Conservation (phyloP, 2,113 vertebrate genomes). For the Arizona elegans region DNA sequence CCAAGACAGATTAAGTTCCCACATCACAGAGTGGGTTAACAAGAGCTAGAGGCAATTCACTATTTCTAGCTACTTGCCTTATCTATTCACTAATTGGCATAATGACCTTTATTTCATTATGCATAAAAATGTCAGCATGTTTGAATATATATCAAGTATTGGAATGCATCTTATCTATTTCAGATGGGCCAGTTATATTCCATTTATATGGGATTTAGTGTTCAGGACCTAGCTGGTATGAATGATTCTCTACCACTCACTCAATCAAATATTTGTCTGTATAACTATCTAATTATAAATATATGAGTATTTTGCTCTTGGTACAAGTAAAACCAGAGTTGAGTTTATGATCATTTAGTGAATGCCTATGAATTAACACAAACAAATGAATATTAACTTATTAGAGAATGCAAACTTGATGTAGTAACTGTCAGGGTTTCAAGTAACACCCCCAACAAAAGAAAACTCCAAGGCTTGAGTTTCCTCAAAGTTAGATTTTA, state of each 20-base stretch:
- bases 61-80: not conserved
- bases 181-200: not conserved
- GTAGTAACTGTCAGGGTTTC: not conserved
- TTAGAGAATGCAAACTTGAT: not conserved
- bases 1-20: not conserved
- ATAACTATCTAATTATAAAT: not conserved
- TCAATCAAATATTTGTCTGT: not conserved
- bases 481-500: too few species aligned
- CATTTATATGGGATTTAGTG: not conserved
- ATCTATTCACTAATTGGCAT: not conserved
- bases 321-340: not conserved
- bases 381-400: not conserved
- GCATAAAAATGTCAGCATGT: not conserved
- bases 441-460: too few species aligned
- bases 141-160: not conserved
- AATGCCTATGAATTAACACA: not conserved
- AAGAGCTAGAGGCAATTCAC: not conserved
- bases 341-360: not conserved
- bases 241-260: not conserved
- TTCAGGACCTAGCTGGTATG: not conserved
- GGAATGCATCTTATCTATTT: not conserved
- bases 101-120: not conserved
- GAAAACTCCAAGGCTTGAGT: too few species aligned
- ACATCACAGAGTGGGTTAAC: not conserved
- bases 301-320: not conserved